phyloP scores from a whole-genome alignment of 2,888 invertebrate species.

The Volucella inflata region DNA sequence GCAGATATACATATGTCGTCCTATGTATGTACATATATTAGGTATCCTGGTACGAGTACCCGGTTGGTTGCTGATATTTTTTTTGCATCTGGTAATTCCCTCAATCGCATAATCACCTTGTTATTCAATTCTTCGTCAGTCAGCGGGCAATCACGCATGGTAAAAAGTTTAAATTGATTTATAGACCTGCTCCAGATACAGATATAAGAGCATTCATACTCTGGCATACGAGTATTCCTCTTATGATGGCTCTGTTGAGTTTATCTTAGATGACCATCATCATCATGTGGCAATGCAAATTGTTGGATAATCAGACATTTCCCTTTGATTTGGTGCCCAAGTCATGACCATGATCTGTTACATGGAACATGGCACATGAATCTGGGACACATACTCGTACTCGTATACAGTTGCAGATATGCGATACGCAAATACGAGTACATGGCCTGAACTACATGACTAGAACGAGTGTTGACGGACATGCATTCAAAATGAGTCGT shows the following conservation, averaged over 20 bases:
- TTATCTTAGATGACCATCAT: slow-evolving; percentile 52
- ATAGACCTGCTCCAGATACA: slow-evolving; percentile 51
- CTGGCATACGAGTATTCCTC: neutral
- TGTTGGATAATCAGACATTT: slow-evolving; percentile 70
- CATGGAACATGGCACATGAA: neutral
- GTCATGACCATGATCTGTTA: slow-evolving; percentile 71
- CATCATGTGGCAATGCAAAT: slow-evolving; percentile 49
- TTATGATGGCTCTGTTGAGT: neutral
- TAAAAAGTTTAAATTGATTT: slow-evolving; percentile 62
- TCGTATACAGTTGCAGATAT: too few species aligned
- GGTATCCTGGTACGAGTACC: slow-evolving; percentile 23
- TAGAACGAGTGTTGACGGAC: slow-evolving; percentile 51
- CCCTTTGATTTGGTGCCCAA: slow-evolving; percentile 64
- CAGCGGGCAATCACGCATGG: slow-evolving; percentile 25
- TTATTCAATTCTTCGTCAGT: slow-evolving; percentile 60
- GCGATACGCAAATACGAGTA: slow-evolving; percentile 4
- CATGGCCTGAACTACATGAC: slow-evolving; percentile 8
- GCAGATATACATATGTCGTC: neutral
- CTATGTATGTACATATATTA: neutral
- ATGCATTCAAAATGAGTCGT: slow-evolving; percentile 50
- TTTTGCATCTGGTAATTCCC: slow-evolving; percentile 32
- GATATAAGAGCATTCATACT: neutral
- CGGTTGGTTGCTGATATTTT: slow-evolving; percentile 29
- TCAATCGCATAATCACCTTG: slow-evolving; percentile 62
- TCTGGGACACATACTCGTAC: slow-evolving; percentile 20